Evolutionary conservation across 2,888 invertebrate species (phyloP), one percentile per base, ranked within the genome.

Genomic region (Saturnia japonica): DNA sequence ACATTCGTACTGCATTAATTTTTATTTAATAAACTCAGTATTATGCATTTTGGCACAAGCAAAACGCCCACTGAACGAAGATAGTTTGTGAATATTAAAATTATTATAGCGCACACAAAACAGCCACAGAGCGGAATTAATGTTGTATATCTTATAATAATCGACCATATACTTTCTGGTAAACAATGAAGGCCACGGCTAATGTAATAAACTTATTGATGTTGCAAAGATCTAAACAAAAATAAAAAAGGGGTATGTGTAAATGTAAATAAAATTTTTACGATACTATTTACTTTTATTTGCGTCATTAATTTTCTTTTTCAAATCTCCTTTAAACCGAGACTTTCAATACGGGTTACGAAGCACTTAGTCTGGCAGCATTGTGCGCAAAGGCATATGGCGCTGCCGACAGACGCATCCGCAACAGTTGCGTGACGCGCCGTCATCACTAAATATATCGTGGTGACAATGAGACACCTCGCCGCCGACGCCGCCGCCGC

Each of bases 361-460:
- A 28, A 60, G 28, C 14, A 60, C 57, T 60, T 60, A 28, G 64
- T 40, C 64, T 64, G 64, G 19, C 64, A 64, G 40, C 8, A 12
- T 51, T 42, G 40, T 51, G 12, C 54, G 42, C 22, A 69, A 34
- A 51, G 79, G 77, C 80, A 80, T 77, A 74, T 83, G 78, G 74
- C 76, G 78, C 71, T 78, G 85, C 70, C 81, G 90, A 91, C 89
- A 84, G 88, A 90, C 85, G 84, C 87, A 88, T 91, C 90, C 90
- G 88, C 81, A 77, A 74, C 80, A 74, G 78, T 76, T 83, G 77
- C 77, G 82, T 82, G 82, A 81, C 82, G 82, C 79, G 77, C 77
- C 83, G 78, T 87, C 87, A 84, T 78, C 86, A 88, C 90, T 90
- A 90, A 87, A 89, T 90, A 89, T 90, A 90, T 78, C 81, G 72